Base-by-base conservation (phyloP, 2,113 vertebrate species). In the Phaethornis superciliosus region DNA sequence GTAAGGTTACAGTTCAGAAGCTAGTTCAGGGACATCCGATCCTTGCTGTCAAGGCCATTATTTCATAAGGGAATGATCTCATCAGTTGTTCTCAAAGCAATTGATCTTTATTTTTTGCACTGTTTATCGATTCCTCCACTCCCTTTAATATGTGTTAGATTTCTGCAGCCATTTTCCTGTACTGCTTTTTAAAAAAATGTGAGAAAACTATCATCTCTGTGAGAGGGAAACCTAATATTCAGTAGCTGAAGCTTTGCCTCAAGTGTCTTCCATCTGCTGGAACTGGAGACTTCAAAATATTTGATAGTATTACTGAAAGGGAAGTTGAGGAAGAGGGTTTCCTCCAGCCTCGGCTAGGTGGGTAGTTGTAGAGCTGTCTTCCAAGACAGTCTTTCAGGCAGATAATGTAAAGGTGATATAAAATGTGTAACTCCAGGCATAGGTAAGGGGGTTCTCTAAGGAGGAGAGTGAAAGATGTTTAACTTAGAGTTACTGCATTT, bases 61-160 rank as follows among this genome's bases (percentile, higher is more conserved):
- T 95, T 95, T 95, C 33, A 26, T 79, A 84, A 95, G 64, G 67
- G 86, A 89, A 88, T 93, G 59, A 72, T 46, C 69, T 93, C 85
- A 85, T 84, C 65, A 30, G 72, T 95, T 89, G 82, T 79, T 83
- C 63, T 88, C 80, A 92, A 78, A 93, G 68, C 54, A 69, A 89
- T 62, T n/a, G 42, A 92, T 85, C 62, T 80, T 74, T 82, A 70
- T 68, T 90, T 75, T 92, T 89, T 33, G 59, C 76, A 71, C 60
- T 80, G n/a, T 86, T 92, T 75, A 44, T 49, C 47, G 30, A 6
- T 51, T 90, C 26, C 78, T 85, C 15, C 20, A 19, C 32, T 88
- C 71, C 51, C 15, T 86, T 86, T 81, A 78, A n/a, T 76, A 59
- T 22, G 20, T 74, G 51, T 91, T 46, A 65, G 46, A 37, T 95